A percentile compares a stretch with the other conserved stretches of the same genome.
Conservation (phyloP, 2,888 invertebrate species). For the Dryadula phaetusa region DNA sequence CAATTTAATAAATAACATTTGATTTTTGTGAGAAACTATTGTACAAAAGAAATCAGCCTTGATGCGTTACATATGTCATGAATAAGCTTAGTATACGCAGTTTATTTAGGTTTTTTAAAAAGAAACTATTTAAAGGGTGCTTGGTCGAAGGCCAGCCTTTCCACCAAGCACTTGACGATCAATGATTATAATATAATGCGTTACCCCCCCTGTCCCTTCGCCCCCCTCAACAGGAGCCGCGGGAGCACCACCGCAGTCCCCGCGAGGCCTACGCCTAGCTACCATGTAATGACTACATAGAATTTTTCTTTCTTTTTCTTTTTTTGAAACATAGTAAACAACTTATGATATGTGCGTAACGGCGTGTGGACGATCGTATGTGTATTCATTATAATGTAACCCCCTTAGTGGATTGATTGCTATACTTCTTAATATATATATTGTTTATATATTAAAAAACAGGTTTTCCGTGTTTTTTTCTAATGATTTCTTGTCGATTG, state of each 20-base stretch:
- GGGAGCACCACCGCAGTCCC: slow-evolving; percentile 57
- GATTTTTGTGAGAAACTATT: not conserved
- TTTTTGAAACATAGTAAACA: slow-evolving; percentile 77
- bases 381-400: slow-evolving; percentile 75
- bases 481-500: too few relatives aligned
- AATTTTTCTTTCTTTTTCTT: slow-evolving; percentile 74
- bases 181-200: slow-evolving; percentile 53
- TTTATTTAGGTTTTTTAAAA: slow-evolving; percentile 16
- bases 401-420: slow-evolving; percentile 57
- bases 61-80: slow-evolving; percentile 63
- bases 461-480: too few relatives aligned
- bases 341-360: slow-evolving; percentile 83
- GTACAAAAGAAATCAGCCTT: slow-evolving; percentile 48
- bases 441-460: not conserved
- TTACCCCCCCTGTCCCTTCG: slow-evolving; percentile 61
- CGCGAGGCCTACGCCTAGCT: slow-evolving; percentile 66
- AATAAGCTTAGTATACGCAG: slow-evolving; percentile 12
- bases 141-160: slow-evolving; percentile 30
- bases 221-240: slow-evolving; percentile 67
- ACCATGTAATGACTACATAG: slow-evolving; percentile 80
- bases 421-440: slow-evolving; percentile 42
- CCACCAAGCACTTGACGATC: slow-evolving; percentile 44
- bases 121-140: slow-evolving; percentile 25
- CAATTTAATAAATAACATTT: too few relatives aligned
- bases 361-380: slow-evolving; percentile 80